A percentile compares a stretch with the other conserved stretches of the same genome.
These are phyloP conservation scores for Bergia puertoricense DNA, from an alignment of 92 coral and sea anemone genomes.

Conservation along the genomic window DNA sequence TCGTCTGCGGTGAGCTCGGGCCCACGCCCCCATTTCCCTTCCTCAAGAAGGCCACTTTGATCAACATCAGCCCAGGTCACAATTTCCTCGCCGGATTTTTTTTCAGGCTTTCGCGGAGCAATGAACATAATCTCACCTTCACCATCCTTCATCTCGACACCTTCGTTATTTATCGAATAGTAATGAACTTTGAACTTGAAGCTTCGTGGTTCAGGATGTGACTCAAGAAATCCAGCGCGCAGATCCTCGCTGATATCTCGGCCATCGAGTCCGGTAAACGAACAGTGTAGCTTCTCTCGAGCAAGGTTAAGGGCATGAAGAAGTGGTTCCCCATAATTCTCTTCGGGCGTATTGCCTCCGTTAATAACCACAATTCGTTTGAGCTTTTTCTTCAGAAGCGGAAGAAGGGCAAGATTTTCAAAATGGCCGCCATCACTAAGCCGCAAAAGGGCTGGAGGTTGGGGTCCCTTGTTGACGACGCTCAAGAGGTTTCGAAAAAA, in stretches of 20 bases:
- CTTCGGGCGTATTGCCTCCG: slow-evolving; percentile 63
- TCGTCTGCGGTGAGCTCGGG: slow-evolving; percentile 58
- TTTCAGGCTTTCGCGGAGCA: slow-evolving; percentile 50
- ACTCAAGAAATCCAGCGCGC: slow-evolving; percentile 49
- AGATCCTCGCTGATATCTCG: slow-evolving; percentile 65
- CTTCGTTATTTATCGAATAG: slow-evolving; percentile 35
- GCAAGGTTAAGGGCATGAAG: slow-evolving; percentile 68
- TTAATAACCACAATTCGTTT: slow-evolving; percentile 66
- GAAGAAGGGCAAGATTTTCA: slow-evolving; percentile 77
- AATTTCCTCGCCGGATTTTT: slow-evolving; percentile 11
- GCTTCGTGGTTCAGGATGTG: slow-evolving; percentile 46
- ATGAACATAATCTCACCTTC: slow-evolving; percentile 60
- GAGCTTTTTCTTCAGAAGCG: slow-evolving; percentile 61
- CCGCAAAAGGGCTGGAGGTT: slow-evolving; percentile 63
- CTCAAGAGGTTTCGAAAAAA: slow-evolving; percentile 61
- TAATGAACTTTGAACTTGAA: slow-evolving; percentile 64
- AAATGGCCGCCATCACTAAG: slow-evolving; percentile 85
- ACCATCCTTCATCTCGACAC: slow-evolving; percentile 29
- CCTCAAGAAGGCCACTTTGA: slow-evolving; percentile 41
- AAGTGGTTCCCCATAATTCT: slow-evolving; percentile 46
- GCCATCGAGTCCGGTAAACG: slow-evolving; percentile 65
- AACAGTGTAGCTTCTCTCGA: slow-evolving; percentile 71
- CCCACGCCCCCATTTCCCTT: slow-evolving; percentile 60
- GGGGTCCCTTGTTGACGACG: slow-evolving; percentile 59
- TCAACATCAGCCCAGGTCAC: slow-evolving; percentile 56